These are phyloP conservation scores for Chionoecetes opilio DNA, from an alignment of 1,140 invertebrate genomes.

Conservation along the genomic window DNA sequence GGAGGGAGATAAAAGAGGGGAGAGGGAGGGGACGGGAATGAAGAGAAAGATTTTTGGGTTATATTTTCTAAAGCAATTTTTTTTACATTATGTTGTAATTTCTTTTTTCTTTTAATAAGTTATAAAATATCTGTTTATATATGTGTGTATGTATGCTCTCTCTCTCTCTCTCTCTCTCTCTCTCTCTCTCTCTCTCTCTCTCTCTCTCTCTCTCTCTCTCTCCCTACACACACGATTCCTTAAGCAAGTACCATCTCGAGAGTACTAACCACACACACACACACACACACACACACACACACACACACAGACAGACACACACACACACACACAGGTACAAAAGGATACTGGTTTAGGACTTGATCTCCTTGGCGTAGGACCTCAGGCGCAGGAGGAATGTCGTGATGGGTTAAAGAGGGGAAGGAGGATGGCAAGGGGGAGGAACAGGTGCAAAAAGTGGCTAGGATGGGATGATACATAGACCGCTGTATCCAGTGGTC, in stretches of 20 bases:
- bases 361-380: constrained; percentile 15
- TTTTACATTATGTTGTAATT: too few relatives aligned
- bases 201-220: neutral
- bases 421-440: neutral
- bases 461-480: too few relatives aligned
- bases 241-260: neutral
- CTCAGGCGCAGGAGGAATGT: neutral
- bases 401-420: neutral
- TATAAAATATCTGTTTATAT: too few relatives aligned
- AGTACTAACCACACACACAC: neutral
- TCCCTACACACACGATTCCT: neutral
- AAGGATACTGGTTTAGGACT: neutral
- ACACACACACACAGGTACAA: neutral
- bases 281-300: constrained; percentile 8
- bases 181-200: constrained; percentile 27
- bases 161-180: neutral
- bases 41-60: too few relatives aligned
- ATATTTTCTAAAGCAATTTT: too few relatives aligned
- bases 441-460: too few relatives aligned
- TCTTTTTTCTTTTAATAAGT: too few relatives aligned
- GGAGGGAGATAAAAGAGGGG: neutral
- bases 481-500: too few relatives aligned
- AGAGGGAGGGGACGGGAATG: neutral
- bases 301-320: neutral
- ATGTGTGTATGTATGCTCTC: neutral